Percentiles rank a stretch among this genome's conserved stretches.
Conservation (phyloP, 2,888 invertebrate species). For the Amphiduros pacificus region DNA sequence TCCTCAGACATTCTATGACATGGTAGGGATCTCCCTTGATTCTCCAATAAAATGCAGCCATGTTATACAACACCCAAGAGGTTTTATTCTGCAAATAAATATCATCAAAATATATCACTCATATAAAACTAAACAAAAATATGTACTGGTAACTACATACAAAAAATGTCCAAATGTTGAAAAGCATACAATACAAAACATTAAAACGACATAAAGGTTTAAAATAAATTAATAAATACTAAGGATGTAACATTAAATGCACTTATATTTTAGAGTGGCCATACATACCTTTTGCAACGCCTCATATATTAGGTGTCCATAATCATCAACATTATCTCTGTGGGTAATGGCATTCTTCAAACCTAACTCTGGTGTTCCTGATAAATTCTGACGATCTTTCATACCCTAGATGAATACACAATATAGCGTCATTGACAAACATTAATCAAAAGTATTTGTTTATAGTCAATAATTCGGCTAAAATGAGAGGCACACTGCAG, state of each 20-base stretch:
- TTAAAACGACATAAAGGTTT: too few species aligned
- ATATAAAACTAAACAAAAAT: too few species aligned
- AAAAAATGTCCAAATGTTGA: too few species aligned
- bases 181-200: too few species aligned
- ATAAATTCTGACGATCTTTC: constrained; percentile 63
- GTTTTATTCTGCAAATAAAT: constrained; percentile 66
- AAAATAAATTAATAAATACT: too few species aligned
- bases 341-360: constrained; percentile 60
- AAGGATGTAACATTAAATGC: too few species aligned
- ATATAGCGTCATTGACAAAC: too few species aligned
- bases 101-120: background rate
- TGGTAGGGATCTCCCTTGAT: constrained; percentile 74
- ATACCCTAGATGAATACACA: constrained; percentile 63
- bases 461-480: too few species aligned
- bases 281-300: constrained; percentile 62
- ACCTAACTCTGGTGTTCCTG: constrained; percentile 63
- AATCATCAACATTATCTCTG: constrained; percentile 58
- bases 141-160: too few species aligned
- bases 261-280: too few species aligned
- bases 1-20: constrained; percentile 77
- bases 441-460: too few species aligned
- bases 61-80: constrained; percentile 79
- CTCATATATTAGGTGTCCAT: constrained; percentile 70
- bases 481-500: too few species aligned
- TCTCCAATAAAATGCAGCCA: constrained; percentile 80